Base-by-base conservation (phyloP, 2,888 invertebrate species). In the Folsomia candida region DNA sequence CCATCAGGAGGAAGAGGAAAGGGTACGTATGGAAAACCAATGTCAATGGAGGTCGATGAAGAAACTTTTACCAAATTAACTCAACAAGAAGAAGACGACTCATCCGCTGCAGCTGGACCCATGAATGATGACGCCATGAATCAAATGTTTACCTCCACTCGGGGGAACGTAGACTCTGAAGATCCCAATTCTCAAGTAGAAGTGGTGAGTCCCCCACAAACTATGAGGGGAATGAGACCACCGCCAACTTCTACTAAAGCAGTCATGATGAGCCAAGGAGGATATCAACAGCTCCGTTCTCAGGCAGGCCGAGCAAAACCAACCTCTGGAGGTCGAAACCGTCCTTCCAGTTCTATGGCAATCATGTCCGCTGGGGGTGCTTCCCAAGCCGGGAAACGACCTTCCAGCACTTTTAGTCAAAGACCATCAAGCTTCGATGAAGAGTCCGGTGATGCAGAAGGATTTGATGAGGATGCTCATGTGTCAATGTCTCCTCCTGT, bases 151-250 rank as follows among this genome's bases (percentile, higher is more conserved):
- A 24, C 18, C 6, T 26, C 26, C 6, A 54, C n/a, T n/a, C n/a
- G n/a, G 54, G 24, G 9, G 4, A 25, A 59, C 6, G 26, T 59
- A 26, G 59, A 24, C 6, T 6, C 57, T n/a, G 57, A 57, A 57
- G 57, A 57, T n/a, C 57, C 57, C 9, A 22, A 57, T n/a, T 57
- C 57, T n/a, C 57, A 11, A n/a, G 57, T 57, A 11, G 57, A 47
- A 18, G 47, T 47, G 9, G 47, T 47, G 47, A 18, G 47, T n/a
- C n/a, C n/a, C n/a, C n/a, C n/a, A n/a, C n/a, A n/a, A 47, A 47
- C 9, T 47, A 11, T 47, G 9, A 47, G 47, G 18, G 47, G 18
- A 47, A 47, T 47, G 47, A 47, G 47, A 47, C 47, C 9, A 47
- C 47, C 47, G 18, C 47, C 47, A 47, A n/a, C n/a, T n/a, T n/a